phyloP scores from a whole-genome alignment of 2,797 vertebrate species.

The Allobates femoralis region DNA sequence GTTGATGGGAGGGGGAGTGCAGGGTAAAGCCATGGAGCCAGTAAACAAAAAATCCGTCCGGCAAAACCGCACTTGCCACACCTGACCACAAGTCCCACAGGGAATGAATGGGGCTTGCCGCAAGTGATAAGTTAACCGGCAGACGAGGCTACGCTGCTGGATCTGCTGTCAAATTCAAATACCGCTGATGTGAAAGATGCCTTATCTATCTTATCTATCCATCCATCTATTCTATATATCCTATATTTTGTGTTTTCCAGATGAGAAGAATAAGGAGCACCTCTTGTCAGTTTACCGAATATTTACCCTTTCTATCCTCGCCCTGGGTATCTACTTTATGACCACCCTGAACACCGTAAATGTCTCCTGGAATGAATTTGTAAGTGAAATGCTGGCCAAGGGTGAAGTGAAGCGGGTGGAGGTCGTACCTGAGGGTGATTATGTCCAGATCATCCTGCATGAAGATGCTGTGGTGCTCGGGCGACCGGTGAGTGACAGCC shows the following conservation, averaged over 20 bases:
- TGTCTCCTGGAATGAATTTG: conserved; percentile 93
- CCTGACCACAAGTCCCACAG: too few relatives aligned
- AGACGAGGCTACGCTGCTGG: too few relatives aligned
- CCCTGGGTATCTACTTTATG: conserved; percentile 80
- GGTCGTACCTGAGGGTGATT: conserved; percentile 91
- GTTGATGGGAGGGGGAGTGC: too few relatives aligned
- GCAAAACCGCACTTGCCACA: too few relatives aligned
- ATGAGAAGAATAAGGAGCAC: conserved; percentile 81
- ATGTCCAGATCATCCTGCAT: conserved; percentile 91
- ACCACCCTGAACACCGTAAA: conserved; percentile 82
- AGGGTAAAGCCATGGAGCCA: too few relatives aligned
- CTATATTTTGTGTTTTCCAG: conserved; percentile 67
- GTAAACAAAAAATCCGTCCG: too few relatives aligned
- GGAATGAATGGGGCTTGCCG: too few relatives aligned
- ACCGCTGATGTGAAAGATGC: too few relatives aligned
- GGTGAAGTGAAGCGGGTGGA: conserved; percentile 93
- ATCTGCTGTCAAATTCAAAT: too few relatives aligned
- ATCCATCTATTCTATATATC: too few relatives aligned
- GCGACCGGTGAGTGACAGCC: conserved; percentile 80
- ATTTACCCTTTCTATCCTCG: conserved; percentile 83
- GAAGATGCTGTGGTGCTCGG: conserved; percentile 91
- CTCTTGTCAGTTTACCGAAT: conserved; percentile 72
- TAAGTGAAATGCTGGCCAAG: conserved; percentile 95
- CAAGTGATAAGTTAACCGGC: too few relatives aligned
- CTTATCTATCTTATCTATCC: too few relatives aligned